These are phyloP conservation scores for Cyanoderma ruficeps DNA, from an alignment of 2,113 vertebrate species.

Conservation along the genomic window DNA sequence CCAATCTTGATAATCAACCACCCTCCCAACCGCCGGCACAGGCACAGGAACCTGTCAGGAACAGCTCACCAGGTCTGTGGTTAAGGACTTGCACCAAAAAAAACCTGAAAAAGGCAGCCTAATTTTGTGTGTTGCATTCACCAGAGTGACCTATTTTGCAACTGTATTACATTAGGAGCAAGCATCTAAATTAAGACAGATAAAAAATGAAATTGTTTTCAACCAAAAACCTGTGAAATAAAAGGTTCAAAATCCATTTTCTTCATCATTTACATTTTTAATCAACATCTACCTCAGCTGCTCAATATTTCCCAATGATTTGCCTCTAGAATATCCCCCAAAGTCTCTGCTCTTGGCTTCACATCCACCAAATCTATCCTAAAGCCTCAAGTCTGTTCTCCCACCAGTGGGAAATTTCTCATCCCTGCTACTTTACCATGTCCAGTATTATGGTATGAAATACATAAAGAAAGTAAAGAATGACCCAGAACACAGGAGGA, in stretches of 20 bases:
- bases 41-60: not conserved
- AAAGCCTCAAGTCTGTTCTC: not conserved
- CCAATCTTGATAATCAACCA: not conserved
- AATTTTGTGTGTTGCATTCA: rapidly evolving
- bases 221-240: not conserved
- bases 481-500: not conserved
- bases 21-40: not conserved
- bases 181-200: not conserved
- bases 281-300: not conserved
- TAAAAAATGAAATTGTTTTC: not conserved
- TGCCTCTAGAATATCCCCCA: not conserved
- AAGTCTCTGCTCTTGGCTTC: not conserved
- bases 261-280: not conserved
- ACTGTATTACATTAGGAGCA: not conserved
- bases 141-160: not conserved
- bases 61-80: not conserved
- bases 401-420: not conserved
- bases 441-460: not conserved
- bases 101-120: not conserved
- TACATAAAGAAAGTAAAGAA: not conserved
- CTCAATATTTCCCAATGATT: not conserved
- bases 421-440: not conserved
- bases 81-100: not conserved
- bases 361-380: not conserved
- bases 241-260: not conserved